Conservation (phyloP, 2,888 invertebrate species). For the Oligia fasciuncula region DNA sequence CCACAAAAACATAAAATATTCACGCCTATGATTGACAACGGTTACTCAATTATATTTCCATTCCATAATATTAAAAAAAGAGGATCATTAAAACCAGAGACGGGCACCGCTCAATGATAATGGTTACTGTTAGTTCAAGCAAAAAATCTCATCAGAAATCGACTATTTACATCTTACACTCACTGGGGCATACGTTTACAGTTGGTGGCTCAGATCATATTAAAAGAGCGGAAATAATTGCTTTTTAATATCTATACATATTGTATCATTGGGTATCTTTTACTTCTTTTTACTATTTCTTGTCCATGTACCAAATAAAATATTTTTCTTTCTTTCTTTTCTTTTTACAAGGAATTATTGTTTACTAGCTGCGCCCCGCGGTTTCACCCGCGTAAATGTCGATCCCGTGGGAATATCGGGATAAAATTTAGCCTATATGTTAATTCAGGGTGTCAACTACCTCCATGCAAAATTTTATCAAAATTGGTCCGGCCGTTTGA, state of each 20-base stretch:
- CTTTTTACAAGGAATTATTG: not conserved
- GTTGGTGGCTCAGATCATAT: conserved; percentile 26
- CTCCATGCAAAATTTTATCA: no score
- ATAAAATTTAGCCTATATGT: no score
- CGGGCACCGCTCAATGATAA: conserved; percentile 49
- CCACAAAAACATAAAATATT: conserved; percentile 29
- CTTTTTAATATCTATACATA: conserved; percentile 29
- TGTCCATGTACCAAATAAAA: not conserved
- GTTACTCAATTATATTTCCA: conserved; percentile 52
- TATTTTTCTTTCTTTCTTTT: not conserved
- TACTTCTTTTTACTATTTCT: not conserved
- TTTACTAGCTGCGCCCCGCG: no score
- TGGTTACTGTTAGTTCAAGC: conserved; percentile 58
- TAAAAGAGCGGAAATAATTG: conserved; percentile 47
- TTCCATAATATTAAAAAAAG: conserved; percentile 47
- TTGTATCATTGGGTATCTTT: not conserved
- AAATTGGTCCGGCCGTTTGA: no score
- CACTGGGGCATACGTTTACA: conserved; percentile 47
- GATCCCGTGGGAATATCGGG: no score
- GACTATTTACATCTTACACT: conserved; percentile 44
- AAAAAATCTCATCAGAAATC: conserved; percentile 65
- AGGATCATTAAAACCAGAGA: conserved; percentile 54
- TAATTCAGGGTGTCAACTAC: no score
- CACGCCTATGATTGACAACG: conserved; percentile 57
- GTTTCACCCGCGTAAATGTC: no score